A percentile compares a stretch with the other conserved stretches of the same genome.
Evolutionary conservation across 2,888 invertebrate genomes (phyloP).

Genomic region (Halictus ligatus): DNA sequence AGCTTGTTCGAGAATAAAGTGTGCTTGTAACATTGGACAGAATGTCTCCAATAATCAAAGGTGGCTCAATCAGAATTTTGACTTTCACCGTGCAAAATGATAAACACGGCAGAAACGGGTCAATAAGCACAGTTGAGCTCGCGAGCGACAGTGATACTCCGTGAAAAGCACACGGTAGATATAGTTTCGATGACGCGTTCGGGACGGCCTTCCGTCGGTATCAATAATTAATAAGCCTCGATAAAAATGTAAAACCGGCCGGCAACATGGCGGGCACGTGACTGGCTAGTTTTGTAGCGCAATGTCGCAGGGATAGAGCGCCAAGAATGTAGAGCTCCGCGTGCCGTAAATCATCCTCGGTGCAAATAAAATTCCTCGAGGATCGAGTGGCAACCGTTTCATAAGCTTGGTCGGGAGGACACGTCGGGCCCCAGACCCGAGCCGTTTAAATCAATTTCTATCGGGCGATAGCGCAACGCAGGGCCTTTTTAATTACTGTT

Average conservation of each 20-base stretch:
- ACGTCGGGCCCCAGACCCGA: background rate
- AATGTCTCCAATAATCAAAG: background rate
- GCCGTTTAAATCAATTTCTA: conserved; percentile 34
- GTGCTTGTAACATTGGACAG: background rate
- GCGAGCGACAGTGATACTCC: background rate
- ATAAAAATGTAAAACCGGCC: conserved; percentile 2
- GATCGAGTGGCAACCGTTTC: background rate
- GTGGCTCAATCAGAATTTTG: background rate
- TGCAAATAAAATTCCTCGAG: background rate
- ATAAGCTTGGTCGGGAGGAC: background rate
- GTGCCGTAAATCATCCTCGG: background rate
- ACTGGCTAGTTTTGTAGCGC: background rate
- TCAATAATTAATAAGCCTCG: conserved; percentile 15
- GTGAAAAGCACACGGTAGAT: background rate
- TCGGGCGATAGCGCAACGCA: background rate
- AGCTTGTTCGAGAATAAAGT: too few relatives aligned
- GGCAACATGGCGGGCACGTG: background rate
- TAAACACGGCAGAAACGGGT: background rate
- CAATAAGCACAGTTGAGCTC: background rate
- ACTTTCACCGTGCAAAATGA: background rate
- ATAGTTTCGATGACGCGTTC: background rate
- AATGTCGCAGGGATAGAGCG: background rate
- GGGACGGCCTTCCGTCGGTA: background rate
- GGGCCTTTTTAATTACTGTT: conserved; percentile 46
- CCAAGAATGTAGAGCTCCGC: background rate